Base-by-base conservation (phyloP, 2,797 vertebrate species). In the Oreortyx pictus region DNA sequence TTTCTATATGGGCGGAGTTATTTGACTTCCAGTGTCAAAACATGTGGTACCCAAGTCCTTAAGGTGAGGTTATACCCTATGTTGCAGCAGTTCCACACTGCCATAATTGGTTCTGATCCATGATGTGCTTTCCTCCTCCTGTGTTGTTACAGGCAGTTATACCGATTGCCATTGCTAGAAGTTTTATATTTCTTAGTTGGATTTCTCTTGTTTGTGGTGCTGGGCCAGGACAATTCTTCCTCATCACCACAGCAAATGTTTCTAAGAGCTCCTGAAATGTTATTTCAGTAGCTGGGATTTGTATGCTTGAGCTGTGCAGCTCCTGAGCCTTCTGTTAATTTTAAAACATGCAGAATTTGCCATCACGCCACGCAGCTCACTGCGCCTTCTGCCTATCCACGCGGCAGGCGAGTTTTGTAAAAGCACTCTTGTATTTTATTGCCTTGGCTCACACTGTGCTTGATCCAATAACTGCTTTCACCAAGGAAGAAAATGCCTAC, bases 211-310 rank as follows among this genome's bases (percentile, higher is more conserved):
- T 50, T 52, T 22, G 9, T 27, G 20, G 15, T 20, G 11, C 52
- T 54, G 23, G 4, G 11, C 9, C 27, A 54, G 47, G 50, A 27
- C 25, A 60, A 14, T 23, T 62, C 3, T 39, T 67, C 47, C 39
- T 70, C 39, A 6, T 66, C 2, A 1, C 31, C 17, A 5, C 16
- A 15, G 8, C 20, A 76, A 76, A 14, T 0, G 0, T 18, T 37
- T 61, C 6, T 44, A 25, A 70, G 43, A 82, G 33, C 8, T 11
- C 4, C 29, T 77, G 61, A 79, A 86, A 50, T 11, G 6, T 8
- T 6, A 20, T 67, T 81, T 82, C 15, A 0, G 9, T 52, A 5
- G 24, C 17, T 89, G 46, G 27, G 41, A 47, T 57, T 60, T 46
- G 33, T 9, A 7, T 29, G 27, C 18, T 73, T 3, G 2, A 88